These are phyloP conservation scores for Sialis fuliginosa DNA, from an alignment of 2,888 invertebrate genomes.

Conservation along the genomic window DNA sequence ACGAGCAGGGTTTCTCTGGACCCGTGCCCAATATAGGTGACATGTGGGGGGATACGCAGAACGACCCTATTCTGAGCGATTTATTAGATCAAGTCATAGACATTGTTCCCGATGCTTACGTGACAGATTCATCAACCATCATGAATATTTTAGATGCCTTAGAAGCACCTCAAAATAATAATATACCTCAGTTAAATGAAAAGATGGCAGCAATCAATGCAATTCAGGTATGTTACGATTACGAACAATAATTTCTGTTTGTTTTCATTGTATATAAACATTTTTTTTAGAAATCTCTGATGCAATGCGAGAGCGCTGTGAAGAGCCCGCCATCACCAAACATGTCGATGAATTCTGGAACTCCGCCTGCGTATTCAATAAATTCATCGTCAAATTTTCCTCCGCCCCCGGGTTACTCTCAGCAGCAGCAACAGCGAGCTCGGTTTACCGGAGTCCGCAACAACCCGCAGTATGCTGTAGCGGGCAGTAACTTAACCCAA, in stretches of 20 bases:
- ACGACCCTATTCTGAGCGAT: constrained; percentile 60
- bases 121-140: constrained; percentile 19
- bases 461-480: constrained; percentile 12
- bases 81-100: constrained; percentile 76
- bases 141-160: constrained; percentile 20
- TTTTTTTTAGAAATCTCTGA: constrained; percentile 45
- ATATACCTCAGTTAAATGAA: constrained; percentile 35
- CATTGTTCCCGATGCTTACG: constrained; percentile 48
- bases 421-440: constrained; percentile 7
- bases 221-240: constrained; percentile 36
- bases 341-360: constrained; percentile 27
- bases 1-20: not conserved
- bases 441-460: constrained; percentile 4
- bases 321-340: constrained; percentile 41
- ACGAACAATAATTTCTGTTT: too few relatives aligned
- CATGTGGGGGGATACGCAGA: constrained; percentile 27
- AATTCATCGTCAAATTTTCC: constrained; percentile 16
- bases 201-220: constrained; percentile 74
- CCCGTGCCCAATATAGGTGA: constrained; percentile 15
- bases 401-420: constrained; percentile 24
- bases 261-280: too few relatives aligned
- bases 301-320: constrained; percentile 52
- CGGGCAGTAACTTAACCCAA: constrained; percentile 12
- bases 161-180: constrained; percentile 18
- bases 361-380: constrained; percentile 40